phyloP scores from a whole-genome alignment of 1,140 invertebrate genomes.

The Drosophila quadrilineata region DNA sequence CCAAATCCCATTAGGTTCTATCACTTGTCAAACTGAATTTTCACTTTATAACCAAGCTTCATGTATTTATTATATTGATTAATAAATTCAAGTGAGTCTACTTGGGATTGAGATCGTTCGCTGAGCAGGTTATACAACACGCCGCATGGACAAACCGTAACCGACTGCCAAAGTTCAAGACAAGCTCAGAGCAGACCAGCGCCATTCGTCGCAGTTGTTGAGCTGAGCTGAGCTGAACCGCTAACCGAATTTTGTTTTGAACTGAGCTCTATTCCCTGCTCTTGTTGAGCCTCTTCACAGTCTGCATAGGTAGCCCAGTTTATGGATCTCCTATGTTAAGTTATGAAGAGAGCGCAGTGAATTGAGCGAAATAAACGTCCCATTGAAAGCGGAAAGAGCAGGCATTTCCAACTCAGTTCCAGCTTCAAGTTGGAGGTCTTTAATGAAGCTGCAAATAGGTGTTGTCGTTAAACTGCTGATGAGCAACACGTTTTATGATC shows the following conservation, averaged over 20 bases:
- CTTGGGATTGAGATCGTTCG: too few relatives aligned
- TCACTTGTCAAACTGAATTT: slow-evolving; percentile 28
- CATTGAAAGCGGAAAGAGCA: slow-evolving; percentile 23
- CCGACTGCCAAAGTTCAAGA: slow-evolving; percentile 71
- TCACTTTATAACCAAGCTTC: slow-evolving; percentile 51
- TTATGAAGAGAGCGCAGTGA: not conserved
- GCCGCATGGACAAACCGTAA: slow-evolving; percentile 60
- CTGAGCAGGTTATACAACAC: slow-evolving; percentile 19
- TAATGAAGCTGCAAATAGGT: slow-evolving; percentile 33
- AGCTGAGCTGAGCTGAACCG: too few relatives aligned
- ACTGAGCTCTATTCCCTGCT: too few relatives aligned
- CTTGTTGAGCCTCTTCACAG: too few relatives aligned
- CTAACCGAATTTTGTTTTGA: too few relatives aligned
- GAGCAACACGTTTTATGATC: slow-evolving; percentile 47
- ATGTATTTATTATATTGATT: too few relatives aligned
- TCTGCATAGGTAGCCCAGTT: slow-evolving; percentile 34
- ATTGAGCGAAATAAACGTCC: not conserved
- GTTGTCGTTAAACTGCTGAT: slow-evolving; percentile 13
- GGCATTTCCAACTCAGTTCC: not conserved
- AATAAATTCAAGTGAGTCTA: too few relatives aligned
- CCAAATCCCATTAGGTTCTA: slow-evolving; percentile 1
- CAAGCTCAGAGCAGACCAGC: slow-evolving; percentile 46
- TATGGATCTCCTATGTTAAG: not conserved
- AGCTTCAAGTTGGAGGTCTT: too few relatives aligned
- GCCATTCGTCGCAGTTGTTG: slow-evolving; percentile 18